Base-by-base conservation (phyloP, 2,888 invertebrate species). In the Auanema sp. region DNA sequence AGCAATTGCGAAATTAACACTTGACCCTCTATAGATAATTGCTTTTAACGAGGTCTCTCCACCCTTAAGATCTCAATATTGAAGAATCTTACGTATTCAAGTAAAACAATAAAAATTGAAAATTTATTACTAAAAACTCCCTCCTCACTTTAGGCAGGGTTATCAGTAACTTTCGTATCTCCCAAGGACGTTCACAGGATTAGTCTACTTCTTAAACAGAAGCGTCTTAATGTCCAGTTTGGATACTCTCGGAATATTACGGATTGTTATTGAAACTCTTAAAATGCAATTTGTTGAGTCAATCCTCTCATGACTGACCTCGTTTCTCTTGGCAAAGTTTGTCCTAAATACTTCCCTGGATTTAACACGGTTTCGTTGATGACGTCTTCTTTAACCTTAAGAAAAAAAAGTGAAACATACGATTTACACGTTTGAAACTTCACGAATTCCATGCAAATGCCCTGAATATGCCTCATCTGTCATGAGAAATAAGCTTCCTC, bases 401-500 rank as follows among this genome's bases (percentile, higher is more conserved):
- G 10, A 1, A 52, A 52, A 51, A 52, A 16, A 24, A 18, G 23
- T 52, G 18, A 52, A 52, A 33, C 12, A 12, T 18, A 11, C 8
- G 10, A 33, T 12, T 42, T 8, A 12, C 12, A 42, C n/a, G 18
- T 11, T 18, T 11, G 24, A 23, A 21, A 62, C 62, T 42, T 80
- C 79, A 4, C 59, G 63, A 53, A 82, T 82, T 58, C 82, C 83
- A 54, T 83, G 83, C 79, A 96, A 87, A 85, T 70, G 66, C 21
- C 89, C 87, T 56, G 87, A 88, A 85, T 96, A 98, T 76, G 96
- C 88, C 58, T 89, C 88, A 75, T 92, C 90, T 85, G 90, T 89
- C 18, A 97, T 86, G 51, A 98, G 87, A 14, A 97, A 86, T 52
- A 97, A 87, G 86, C 96, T 96, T 75, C 93, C 88, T 14, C 90